These are phyloP conservation scores for Chaetura pelagica DNA, from an alignment of 2,113 vertebrate species.

Conservation along the genomic window DNA sequence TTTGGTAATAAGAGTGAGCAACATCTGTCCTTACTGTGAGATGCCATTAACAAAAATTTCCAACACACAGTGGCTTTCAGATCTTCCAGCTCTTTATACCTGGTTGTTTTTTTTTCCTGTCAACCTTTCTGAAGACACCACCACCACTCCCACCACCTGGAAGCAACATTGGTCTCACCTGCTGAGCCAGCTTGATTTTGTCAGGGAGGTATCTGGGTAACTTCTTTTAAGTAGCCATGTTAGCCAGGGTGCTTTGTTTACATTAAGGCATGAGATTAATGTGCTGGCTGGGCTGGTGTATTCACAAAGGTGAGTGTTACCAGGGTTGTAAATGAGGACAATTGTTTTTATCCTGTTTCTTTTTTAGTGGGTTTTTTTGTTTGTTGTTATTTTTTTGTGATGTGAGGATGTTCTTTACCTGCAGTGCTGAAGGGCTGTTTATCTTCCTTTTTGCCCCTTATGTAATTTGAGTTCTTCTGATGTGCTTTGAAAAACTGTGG, in stretches of 20 bases:
- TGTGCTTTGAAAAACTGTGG: not conserved
- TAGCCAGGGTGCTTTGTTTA: fast-evolving
- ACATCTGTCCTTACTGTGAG: not conserved
- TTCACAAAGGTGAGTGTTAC: not conserved
- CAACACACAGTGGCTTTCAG: fast-evolving
- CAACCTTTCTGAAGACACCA: not conserved
- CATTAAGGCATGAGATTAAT: fast-evolving
- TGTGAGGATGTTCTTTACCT: not conserved
- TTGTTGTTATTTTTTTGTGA: fast-evolving
- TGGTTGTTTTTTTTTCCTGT: fast-evolving
- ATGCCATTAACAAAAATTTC: not conserved
- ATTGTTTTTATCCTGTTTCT: fast-evolving
- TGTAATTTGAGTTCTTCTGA: not conserved
- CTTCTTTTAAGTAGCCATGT: not conserved
- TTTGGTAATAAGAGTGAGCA: not conserved
- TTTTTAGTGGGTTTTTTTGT: no score
- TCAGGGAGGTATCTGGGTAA: fast-evolving
- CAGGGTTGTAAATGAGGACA: not conserved
- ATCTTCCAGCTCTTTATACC: fast-evolving
- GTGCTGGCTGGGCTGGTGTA: fast-evolving
- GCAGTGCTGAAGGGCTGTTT: not conserved
- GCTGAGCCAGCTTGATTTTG: not conserved
- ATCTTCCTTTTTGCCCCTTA: not conserved
- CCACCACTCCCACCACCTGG: not conserved
- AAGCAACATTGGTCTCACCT: not conserved